These are phyloP conservation scores for Leptinotarsa haldemani DNA, from an alignment of 2,888 invertebrate genomes.

Conservation along the genomic window DNA sequence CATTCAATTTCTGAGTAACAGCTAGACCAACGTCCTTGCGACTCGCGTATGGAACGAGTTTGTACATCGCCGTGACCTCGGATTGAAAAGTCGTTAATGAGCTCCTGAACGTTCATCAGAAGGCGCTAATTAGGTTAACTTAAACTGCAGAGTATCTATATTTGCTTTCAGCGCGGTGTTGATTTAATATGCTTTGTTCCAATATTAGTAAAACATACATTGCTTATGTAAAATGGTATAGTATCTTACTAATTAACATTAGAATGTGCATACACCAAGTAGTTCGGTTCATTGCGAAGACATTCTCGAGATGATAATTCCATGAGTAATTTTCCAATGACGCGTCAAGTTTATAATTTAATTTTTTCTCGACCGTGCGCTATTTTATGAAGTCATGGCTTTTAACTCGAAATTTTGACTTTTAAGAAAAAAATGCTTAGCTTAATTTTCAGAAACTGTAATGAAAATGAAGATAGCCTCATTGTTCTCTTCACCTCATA, in stretches of 20 bases:
- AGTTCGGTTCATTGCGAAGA: background rate
- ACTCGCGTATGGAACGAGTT: conserved; percentile 47
- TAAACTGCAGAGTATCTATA: conserved; percentile 18
- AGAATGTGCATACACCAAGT: background rate
- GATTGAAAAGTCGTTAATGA: conserved; percentile 31
- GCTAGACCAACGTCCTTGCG: conserved; percentile 50
- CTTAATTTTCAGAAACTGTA: too few species aligned
- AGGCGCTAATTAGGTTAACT: conserved; percentile 45
- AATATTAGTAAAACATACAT: conserved; percentile 3
- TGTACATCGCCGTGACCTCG: conserved; percentile 11
- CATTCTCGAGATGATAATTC: background rate
- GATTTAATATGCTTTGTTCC: conserved; percentile 1
- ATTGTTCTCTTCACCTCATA: too few species aligned
- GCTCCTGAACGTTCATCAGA: conserved; percentile 28
- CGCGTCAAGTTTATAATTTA: too few species aligned
- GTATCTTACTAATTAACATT: background rate
- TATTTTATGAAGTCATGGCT: too few species aligned
- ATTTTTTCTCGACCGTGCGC: too few species aligned
- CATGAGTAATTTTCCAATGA: too few species aligned
- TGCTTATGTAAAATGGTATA: background rate
- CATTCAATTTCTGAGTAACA: conserved; percentile 40
- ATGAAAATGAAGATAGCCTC: too few species aligned
- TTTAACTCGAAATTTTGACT: too few species aligned
- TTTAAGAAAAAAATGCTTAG: too few species aligned
- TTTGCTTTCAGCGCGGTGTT: conserved; percentile 12